Conservation (phyloP, 2,888 invertebrate genomes). For the Pedicia rivosa region DNA sequence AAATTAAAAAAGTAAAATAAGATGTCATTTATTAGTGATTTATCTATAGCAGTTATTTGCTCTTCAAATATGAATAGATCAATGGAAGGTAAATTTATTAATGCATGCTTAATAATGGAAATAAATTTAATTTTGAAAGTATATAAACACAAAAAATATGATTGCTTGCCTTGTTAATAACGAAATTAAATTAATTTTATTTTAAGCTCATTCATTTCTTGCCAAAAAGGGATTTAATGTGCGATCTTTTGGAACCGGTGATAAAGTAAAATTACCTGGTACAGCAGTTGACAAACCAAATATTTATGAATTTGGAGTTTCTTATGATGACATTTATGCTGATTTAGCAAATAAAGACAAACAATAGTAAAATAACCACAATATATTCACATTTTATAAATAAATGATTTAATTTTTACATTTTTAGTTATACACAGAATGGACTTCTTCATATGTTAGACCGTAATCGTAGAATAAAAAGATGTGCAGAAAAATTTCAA, state of each 20-base stretch:
- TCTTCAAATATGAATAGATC: slow-evolving; percentile 99
- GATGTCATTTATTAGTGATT: slow-evolving; percentile 28
- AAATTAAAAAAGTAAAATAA: slow-evolving; percentile 6
- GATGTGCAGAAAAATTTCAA: slow-evolving; percentile 90
- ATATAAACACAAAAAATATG: too few species aligned
- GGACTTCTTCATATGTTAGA: slow-evolving; percentile 97
- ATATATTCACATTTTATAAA: slow-evolving; percentile 4
- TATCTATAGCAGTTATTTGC: slow-evolving; percentile 89
- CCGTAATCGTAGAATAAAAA: slow-evolving; percentile 89
- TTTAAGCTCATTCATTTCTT: slow-evolving; percentile 91
- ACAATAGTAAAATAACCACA: slow-evolving; percentile 43
- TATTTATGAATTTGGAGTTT: slow-evolving; percentile 89
- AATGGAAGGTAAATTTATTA: too few species aligned
- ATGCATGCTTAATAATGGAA: too few species aligned
- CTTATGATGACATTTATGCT: slow-evolving; percentile 92
- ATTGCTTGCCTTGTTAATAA: too few species aligned
- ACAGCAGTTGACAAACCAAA: slow-evolving; percentile 87
- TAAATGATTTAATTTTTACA: slow-evolving; percentile 6
- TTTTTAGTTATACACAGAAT: slow-evolving; percentile 79
- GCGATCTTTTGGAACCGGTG: slow-evolving; percentile 84
- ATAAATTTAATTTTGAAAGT: too few species aligned
- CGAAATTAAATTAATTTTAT: too few species aligned
- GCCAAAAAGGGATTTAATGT: slow-evolving; percentile 95
- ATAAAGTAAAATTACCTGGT: slow-evolving; percentile 94
- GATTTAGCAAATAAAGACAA: slow-evolving; percentile 84